Conservation (phyloP, 2,797 vertebrate genomes). For the Benthosema pterotum region DNA sequence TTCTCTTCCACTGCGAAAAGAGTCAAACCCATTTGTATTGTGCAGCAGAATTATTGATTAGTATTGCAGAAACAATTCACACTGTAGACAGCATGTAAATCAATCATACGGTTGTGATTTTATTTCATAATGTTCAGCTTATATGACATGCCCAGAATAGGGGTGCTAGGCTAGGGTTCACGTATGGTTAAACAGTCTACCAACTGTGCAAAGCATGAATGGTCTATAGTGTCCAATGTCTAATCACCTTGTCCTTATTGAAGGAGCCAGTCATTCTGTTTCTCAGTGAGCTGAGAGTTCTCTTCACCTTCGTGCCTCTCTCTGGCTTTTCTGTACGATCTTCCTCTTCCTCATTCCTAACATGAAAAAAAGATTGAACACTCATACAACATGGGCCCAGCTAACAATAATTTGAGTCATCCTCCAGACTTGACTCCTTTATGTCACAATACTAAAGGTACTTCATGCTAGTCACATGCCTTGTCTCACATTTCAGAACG, state of each 20-base stretch:
- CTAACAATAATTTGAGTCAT: not conserved
- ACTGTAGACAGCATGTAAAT: not conserved
- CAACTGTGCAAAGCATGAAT: not conserved
- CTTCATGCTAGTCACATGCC: too few species aligned
- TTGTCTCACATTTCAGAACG: not conserved
- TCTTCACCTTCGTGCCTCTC: conserved; percentile 88
- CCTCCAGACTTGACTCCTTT: not conserved
- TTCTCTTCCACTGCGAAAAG: not conserved
- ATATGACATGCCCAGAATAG: too few species aligned
- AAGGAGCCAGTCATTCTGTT: conserved; percentile 91
- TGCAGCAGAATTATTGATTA: conserved; percentile 40
- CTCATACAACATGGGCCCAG: not conserved
- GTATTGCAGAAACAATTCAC: conserved; percentile 5
- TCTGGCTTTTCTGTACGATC: conserved; percentile 82
- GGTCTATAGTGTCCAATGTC: not conserved
- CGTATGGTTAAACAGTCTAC: too few species aligned
- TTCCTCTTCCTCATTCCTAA: conserved; percentile 83
- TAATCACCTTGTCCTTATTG: conserved; percentile 94
- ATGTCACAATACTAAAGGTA: not conserved
- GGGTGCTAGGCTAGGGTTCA: too few species aligned
- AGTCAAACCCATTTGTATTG: conserved; percentile 20
- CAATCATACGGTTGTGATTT: too few species aligned
- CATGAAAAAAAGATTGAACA: conserved; percentile 6
- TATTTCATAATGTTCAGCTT: too few species aligned
- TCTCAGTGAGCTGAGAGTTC: conserved; percentile 90